Percentiles rank a stretch among this genome's conserved stretches.
These are phyloP conservation scores for Psittacula derbiana DNA, from an alignment of 2,797 vertebrate species.

Conservation along the genomic window DNA sequence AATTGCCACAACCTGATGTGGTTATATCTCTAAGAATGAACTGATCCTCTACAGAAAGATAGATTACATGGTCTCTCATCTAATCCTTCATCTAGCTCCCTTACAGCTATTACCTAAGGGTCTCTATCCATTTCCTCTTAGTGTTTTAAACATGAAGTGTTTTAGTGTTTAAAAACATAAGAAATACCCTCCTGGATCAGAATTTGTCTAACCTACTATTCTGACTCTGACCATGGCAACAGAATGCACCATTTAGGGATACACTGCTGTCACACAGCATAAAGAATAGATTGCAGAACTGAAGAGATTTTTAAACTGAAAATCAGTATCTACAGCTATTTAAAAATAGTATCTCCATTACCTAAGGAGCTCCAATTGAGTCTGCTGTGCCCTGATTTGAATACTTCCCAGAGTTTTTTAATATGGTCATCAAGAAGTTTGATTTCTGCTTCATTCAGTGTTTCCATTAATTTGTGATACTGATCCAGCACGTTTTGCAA, in stretches of 20 bases:
- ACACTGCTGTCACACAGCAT: background rate
- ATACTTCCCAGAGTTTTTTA: slow-evolving; percentile 73
- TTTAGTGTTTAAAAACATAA: background rate
- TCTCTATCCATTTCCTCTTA: background rate
- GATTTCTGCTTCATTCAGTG: slow-evolving; percentile 80
- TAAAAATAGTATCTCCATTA: slow-evolving; percentile 49
- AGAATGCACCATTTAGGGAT: background rate
- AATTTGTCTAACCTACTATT: background rate
- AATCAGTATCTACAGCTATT: background rate
- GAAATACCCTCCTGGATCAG: background rate
- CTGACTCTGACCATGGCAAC: background rate
- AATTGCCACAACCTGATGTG: background rate
- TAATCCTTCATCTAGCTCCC: background rate
- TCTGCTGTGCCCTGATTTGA: slow-evolving; percentile 81
- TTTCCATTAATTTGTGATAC: slow-evolving; percentile 79
- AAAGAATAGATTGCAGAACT: background rate
- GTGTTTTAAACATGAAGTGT: background rate
- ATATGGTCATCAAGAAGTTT: slow-evolving; percentile 81
- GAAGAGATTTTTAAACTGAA: background rate
- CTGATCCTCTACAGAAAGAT: background rate
- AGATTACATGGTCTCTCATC: background rate
- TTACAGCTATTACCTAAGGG: background rate
- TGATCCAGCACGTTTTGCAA: slow-evolving; percentile 78
- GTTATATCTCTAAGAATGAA: background rate
- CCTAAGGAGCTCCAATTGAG: slow-evolving; percentile 91